Evolutionary conservation across 2,888 invertebrate genomes (phyloP).

Genomic region (Eulithis prunata): DNA sequence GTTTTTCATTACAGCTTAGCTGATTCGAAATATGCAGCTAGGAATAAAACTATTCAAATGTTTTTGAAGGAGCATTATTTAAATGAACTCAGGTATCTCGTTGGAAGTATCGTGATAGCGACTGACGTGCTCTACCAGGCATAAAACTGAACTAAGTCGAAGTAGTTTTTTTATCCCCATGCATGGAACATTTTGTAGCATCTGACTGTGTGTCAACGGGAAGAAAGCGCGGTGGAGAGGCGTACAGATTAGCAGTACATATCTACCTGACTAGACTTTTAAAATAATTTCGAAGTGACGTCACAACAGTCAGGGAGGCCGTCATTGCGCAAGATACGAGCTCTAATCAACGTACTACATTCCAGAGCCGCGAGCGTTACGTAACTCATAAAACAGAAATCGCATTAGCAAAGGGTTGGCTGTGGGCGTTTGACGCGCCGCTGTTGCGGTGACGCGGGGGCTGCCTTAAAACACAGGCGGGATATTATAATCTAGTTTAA

Average conservation of each 20-base stretch:
- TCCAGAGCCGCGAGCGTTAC: slow-evolving; percentile 54
- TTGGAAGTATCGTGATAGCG: too few species aligned
- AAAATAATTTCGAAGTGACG: slow-evolving; percentile 1
- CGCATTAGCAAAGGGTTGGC: slow-evolving; percentile 78
- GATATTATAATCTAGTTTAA: neutral
- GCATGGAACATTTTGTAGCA: too few species aligned
- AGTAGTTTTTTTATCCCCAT: too few species aligned
- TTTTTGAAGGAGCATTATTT: too few species aligned
- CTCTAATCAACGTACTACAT: slow-evolving; percentile 55
- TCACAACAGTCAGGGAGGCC: slow-evolving; percentile 11
- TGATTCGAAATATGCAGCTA: neutral
- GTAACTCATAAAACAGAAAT: slow-evolving; percentile 75
- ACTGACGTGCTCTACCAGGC: too few species aligned
- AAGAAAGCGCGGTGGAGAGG: too few species aligned
- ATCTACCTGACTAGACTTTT: too few species aligned
- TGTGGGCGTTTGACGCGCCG: slow-evolving; percentile 58
- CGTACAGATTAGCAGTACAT: too few species aligned
- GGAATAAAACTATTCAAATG: too few species aligned
- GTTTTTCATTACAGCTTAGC: slow-evolving; percentile 8
- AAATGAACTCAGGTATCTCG: too few species aligned
- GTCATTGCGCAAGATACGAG: slow-evolving; percentile 50
- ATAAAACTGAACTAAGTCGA: too few species aligned
- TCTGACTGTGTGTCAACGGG: too few species aligned
- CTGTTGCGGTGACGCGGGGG: slow-evolving; percentile 49
- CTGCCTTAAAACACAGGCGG: slow-evolving; percentile 34